A percentile compares a stretch with the other conserved stretches of the same genome.
phyloP scores from a whole-genome alignment of 1,140 invertebrate species.

The Magallana angulata region DNA sequence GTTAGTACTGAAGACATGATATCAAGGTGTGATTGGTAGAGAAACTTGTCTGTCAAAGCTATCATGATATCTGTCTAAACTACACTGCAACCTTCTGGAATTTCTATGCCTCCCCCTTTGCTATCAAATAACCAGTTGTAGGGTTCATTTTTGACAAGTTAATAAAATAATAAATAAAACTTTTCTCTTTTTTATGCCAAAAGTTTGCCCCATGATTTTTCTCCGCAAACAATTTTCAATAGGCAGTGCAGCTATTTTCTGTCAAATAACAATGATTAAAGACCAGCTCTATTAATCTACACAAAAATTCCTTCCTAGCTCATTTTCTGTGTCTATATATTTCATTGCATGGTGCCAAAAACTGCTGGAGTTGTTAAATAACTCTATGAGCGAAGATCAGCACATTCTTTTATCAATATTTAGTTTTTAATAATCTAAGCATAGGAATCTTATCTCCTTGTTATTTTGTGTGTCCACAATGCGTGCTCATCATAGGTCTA shows the following conservation, averaged over 20 bases:
- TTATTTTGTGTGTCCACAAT: conserved; percentile 34
- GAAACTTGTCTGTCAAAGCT: neutral
- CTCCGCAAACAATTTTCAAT: neutral
- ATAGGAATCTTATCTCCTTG: conserved; percentile 13
- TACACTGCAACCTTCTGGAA: neutral
- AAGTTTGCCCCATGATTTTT: neutral
- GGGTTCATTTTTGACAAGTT: neutral
- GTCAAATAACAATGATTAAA: neutral
- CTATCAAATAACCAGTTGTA: neutral
- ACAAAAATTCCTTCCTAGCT: neutral
- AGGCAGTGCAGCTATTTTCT: neutral
- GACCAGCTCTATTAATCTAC: neutral
- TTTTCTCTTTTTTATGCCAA: neutral
- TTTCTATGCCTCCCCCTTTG: neutral
- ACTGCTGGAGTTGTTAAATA: neutral
- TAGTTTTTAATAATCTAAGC: conserved; percentile 20
- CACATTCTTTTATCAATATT: conserved; percentile 23
- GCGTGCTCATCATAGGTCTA: neutral
- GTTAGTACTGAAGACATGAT: neutral
- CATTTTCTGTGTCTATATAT: neutral
- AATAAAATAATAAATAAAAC: neutral
- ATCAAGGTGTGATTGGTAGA: neutral
- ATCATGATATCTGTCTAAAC: neutral
- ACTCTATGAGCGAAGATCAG: conserved; percentile 16
- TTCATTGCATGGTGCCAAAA: neutral